phyloP scores from a whole-genome alignment of 2,888 invertebrate genomes.

The Pedicia rivosa region DNA sequence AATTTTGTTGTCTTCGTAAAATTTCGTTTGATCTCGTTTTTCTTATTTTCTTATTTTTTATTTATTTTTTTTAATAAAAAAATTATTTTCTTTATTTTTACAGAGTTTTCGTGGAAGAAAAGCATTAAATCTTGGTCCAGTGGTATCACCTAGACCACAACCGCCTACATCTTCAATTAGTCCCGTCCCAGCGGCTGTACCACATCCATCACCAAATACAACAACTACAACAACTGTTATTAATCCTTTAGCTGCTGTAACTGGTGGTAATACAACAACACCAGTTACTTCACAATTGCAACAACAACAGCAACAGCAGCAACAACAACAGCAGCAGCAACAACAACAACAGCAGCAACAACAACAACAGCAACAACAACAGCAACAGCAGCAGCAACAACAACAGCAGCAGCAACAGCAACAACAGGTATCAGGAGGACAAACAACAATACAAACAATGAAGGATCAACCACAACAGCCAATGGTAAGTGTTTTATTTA shows the following conservation, averaged over 20 bases:
- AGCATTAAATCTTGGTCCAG: slow-evolving; percentile 13
- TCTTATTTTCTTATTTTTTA: slow-evolving; percentile 5
- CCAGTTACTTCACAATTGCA: slow-evolving; percentile 18
- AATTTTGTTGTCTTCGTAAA: no score
- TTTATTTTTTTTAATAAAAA: slow-evolving; percentile 7
- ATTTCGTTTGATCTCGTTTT: no score
- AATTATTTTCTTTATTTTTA: slow-evolving; percentile 4
- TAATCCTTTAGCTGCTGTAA: neutral
- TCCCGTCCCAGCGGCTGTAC: slow-evolving; percentile 15
- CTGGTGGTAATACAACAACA: slow-evolving; percentile 14
- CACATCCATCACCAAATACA: slow-evolving; percentile 15
- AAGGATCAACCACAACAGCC: slow-evolving; percentile 33
- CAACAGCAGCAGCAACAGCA: slow-evolving; percentile 18
- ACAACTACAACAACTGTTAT: slow-evolving; percentile 12
- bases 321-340: slow-evolving; percentile 1
- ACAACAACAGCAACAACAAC: slow-evolving; percentile 20
- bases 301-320: slow-evolving; percentile 19
- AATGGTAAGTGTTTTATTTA: slow-evolving; percentile 23
- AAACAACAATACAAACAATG: slow-evolving; percentile 32
- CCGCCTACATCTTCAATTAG: slow-evolving; percentile 13
- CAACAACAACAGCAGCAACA: slow-evolving; percentile 12
- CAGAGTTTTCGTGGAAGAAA: slow-evolving; percentile 16
- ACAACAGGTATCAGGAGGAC: slow-evolving; percentile 14
- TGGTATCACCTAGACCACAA: slow-evolving; percentile 12
- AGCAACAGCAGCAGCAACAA: slow-evolving; percentile 18